phyloP scores from a whole-genome alignment of 2,888 invertebrate genomes.

The Zele albiditarsus region DNA sequence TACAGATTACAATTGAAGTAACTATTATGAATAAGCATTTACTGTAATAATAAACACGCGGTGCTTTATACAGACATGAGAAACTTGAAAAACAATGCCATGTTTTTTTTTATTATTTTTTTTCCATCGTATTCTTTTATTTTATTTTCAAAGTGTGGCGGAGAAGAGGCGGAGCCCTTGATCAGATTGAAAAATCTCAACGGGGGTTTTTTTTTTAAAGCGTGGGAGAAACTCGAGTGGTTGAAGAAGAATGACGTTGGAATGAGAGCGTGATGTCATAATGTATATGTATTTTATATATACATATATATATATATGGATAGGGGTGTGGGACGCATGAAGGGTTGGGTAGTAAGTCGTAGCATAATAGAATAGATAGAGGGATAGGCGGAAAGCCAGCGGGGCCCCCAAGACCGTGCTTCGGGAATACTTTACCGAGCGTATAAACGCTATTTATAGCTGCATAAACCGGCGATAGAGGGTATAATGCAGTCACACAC shows the following conservation, averaged over 20 bases:
- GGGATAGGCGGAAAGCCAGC: conserved; percentile 62
- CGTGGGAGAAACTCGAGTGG: conserved; percentile 20
- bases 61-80: background rate
- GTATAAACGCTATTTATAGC: conserved; percentile 71
- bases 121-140: no score
- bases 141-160: background rate
- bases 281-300: conserved; percentile 37
- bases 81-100: conserved; percentile 8
- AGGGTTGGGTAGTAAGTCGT: conserved; percentile 56
- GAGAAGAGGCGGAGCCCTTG: background rate
- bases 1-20: no score
- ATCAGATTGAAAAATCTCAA: conserved; percentile 43
- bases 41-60: background rate
- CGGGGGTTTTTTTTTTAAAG: conserved; percentile 32
- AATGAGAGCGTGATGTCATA: conserved; percentile 48
- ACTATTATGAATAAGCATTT: background rate
- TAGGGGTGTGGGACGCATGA: background rate
- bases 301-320: background rate
- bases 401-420: conserved; percentile 54
- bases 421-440: conserved; percentile 68
- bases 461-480: conserved; percentile 68
- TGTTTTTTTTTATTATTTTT: background rate
- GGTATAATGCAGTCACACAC: conserved; percentile 66
- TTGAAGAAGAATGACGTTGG: conserved; percentile 38
- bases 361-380: conserved; percentile 69